These are phyloP conservation scores for Reinhardtius hippoglossoides DNA, from an alignment of 2,113 vertebrate genomes.

Conservation along the genomic window DNA sequence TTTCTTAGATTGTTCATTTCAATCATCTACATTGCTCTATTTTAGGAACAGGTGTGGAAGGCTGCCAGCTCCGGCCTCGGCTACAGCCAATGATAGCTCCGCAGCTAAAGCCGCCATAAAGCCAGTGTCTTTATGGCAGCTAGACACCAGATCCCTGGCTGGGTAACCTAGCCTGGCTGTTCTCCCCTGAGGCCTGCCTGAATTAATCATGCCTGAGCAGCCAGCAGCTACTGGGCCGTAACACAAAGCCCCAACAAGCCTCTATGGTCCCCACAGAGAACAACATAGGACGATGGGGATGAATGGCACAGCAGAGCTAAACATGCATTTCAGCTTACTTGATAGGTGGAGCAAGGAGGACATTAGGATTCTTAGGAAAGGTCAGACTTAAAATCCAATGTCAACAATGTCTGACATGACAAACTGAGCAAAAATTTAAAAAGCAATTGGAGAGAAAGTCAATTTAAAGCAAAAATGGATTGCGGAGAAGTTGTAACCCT, in stretches of 20 bases:
- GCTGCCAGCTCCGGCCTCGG: slow-evolving; percentile 27
- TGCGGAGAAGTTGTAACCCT: no score
- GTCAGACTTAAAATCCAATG: neutral
- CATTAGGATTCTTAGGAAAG: neutral
- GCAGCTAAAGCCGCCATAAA: slow-evolving; percentile 46
- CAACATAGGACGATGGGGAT: slow-evolving; percentile 13
- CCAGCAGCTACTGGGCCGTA: slow-evolving; percentile 65
- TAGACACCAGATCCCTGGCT: slow-evolving; percentile 73
- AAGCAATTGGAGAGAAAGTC: no score
- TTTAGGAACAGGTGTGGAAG: slow-evolving; percentile 31
- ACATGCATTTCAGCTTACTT: neutral
- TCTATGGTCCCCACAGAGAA: slow-evolving; percentile 61
- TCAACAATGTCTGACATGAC: neutral
- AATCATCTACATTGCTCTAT: slow-evolving; percentile 29
- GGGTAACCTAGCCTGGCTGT: slow-evolving; percentile 73
- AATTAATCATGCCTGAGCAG: slow-evolving; percentile 81
- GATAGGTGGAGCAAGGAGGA: neutral
- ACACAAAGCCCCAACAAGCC: slow-evolving; percentile 71
- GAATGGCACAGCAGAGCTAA: slow-evolving; percentile 13
- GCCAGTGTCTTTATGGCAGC: slow-evolving; percentile 52
- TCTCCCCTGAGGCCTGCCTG: slow-evolving; percentile 71
- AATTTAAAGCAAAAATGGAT: no score
- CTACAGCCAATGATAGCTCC: slow-evolving; percentile 14
- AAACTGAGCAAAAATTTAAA: no score
- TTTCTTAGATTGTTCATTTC: slow-evolving; percentile 16